phyloP scores from a whole-genome alignment of 2,888 invertebrate species.

The Xanthorhoe spadicearia region DNA sequence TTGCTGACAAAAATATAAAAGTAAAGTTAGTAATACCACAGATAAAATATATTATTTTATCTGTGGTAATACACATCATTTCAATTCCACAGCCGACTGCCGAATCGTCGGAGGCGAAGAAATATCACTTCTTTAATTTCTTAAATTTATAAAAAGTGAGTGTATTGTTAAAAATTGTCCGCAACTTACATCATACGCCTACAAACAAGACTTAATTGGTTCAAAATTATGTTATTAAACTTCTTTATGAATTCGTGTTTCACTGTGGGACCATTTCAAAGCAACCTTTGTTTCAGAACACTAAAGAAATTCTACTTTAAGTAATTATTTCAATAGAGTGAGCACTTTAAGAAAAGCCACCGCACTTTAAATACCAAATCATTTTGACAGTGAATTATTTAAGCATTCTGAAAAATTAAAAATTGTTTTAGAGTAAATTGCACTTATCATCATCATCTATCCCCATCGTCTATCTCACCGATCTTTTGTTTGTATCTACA shows the following conservation, averaged over 20 bases:
- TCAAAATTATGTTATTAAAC: neutral
- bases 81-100: too few relatives aligned
- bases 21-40: too few relatives aligned
- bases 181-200: too few relatives aligned
- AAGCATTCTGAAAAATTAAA: neutral
- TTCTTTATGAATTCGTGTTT: too few relatives aligned
- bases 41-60: too few relatives aligned
- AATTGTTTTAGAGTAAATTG: neutral
- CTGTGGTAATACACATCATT: too few relatives aligned
- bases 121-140: too few relatives aligned
- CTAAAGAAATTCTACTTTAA: neutral
- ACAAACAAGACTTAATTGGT: neutral
- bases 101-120: too few relatives aligned
- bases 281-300: neutral
- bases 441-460: neutral
- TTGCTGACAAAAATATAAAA: too few relatives aligned
- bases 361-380: neutral
- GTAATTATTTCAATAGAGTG: neutral
- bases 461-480: neutral
- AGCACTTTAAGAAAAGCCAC: neutral
- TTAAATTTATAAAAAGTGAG: too few relatives aligned
- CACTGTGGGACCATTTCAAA: neutral
- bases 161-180: too few relatives aligned
- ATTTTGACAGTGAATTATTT: neutral
- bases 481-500: too few relatives aligned